Conservation (phyloP, 2,797 vertebrate species). For the Myotis myotis region DNA sequence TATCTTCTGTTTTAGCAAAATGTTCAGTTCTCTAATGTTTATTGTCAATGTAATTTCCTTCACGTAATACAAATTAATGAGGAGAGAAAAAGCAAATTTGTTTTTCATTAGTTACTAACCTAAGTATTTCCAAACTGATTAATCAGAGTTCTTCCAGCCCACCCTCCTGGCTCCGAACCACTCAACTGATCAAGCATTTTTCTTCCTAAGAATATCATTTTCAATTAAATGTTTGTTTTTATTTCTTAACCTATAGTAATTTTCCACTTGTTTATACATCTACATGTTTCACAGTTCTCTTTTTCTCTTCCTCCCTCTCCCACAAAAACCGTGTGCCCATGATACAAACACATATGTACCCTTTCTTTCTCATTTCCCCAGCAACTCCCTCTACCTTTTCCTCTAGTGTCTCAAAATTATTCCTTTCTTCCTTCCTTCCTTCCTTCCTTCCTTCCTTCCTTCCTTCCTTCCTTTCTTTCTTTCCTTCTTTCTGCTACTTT, state of each 20-base stretch:
- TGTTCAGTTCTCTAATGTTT: conserved; percentile 69
- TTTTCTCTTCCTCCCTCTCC: not conserved
- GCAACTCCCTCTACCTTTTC: conserved; percentile 20
- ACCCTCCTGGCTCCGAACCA: conserved; percentile 55
- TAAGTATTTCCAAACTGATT: conserved; percentile 82
- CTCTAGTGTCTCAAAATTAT: conserved; percentile 55
- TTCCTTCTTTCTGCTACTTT: conserved; percentile 62
- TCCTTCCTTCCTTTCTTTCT: not conserved
- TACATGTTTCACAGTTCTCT: not conserved
- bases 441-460: not conserved
- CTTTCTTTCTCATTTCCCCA: not conserved
- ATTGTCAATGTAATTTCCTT: conserved; percentile 76
- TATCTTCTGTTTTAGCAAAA: conserved; percentile 68
- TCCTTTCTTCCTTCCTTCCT: not conserved
- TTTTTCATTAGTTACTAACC: conserved; percentile 81
- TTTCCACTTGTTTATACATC: not conserved
- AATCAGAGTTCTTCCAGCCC: conserved; percentile 72
- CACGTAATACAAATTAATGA: conserved; percentile 84
- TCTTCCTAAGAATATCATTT: conserved; percentile 69
- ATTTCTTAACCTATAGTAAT: not conserved
- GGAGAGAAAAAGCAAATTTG: conserved; percentile 72
- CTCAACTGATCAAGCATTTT: conserved; percentile 77
- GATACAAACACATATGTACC: not conserved
- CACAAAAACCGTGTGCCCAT: not conserved
- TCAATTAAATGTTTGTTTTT: conserved; percentile 16